Base-by-base conservation (phyloP, 2,888 invertebrate species). In the Galerucella calmariensis region DNA sequence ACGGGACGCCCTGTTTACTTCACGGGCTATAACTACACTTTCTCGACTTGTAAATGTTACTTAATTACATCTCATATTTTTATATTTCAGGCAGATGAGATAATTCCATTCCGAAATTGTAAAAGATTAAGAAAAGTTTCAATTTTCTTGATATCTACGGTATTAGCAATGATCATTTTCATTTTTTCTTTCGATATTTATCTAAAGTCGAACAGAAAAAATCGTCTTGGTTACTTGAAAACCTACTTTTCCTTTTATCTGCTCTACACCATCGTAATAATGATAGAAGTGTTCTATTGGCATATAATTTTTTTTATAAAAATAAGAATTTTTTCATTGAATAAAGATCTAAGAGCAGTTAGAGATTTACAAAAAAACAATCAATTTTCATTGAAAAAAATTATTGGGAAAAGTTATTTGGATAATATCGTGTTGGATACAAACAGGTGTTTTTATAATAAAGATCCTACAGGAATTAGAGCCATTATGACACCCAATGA, bases 191-290 rank as follows among this genome's bases (percentile, higher is more conserved):
- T 77, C 59, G 83, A 83, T 59, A 77, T 81, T 3, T 56, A 63
- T 8, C 12, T 73, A 12, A 62, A 75, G 16, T 56, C 46, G 24
- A 63, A 16, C 2, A 65, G 66, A 24, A 27, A 56, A 44, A 24
- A 16, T 14, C 63, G 67, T n/a, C 88, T 88, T 87, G 86, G 87
- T 8, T 86, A 90, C 44, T 86, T 90, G 5, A 85, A 84, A 24
- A 91, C 91, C 83, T 92, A 92, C 83, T 81, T 89, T 0, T 89
- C 90, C 0, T 89, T 92, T 81, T 92, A 92, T 80, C 81, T 90
- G 4, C 88, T 92, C 79, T 92, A 92, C 87, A 87, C 89, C 76
- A 88, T 91, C 56, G 89, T 91, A 65, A 86, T 91, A 80, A 88
- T 90, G 58, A 85, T 91, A 81, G 91, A 91, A 82, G 86, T 92